phyloP scores from a whole-genome alignment of 2,797 vertebrate genomes.

The Okamejei kenojei region DNA sequence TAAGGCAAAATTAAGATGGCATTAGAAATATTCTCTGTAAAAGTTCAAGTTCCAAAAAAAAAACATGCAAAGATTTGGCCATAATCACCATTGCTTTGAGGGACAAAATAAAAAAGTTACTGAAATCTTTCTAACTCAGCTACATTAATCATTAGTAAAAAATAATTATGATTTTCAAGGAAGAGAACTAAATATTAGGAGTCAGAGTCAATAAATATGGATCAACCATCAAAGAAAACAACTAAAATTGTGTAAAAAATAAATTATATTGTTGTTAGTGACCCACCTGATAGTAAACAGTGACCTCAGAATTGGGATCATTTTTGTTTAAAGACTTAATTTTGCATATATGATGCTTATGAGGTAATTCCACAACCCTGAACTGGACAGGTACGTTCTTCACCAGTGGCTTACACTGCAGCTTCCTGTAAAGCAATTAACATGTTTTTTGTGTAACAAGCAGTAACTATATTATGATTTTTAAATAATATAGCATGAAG shows the following conservation, averaged over 20 bases:
- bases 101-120: not conserved
- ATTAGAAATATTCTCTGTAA: not conserved
- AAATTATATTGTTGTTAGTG: not conserved
- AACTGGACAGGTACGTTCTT: constrained; percentile 75
- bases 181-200: not conserved
- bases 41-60: not conserved
- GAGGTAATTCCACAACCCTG: constrained; percentile 70
- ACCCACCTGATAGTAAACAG: constrained; percentile 77
- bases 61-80: not conserved
- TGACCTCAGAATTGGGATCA: constrained; percentile 76
- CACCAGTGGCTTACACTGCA: constrained; percentile 70
- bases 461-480: not conserved
- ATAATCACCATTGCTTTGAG: not conserved
- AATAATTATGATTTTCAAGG: not conserved
- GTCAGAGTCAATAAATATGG: not conserved
- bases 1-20: not conserved
- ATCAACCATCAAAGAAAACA: not conserved
- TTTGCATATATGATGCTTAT: constrained; percentile 68
- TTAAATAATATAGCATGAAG: not conserved
- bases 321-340: constrained; percentile 75
- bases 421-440: constrained; percentile 53
- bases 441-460: constrained; percentile 28
- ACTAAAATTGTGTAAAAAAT: not conserved
- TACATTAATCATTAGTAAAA: not conserved
- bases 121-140: not conserved